These are phyloP conservation scores for Coturnix japonica DNA, from an alignment of 2,113 vertebrate species.

Conservation along the genomic window DNA sequence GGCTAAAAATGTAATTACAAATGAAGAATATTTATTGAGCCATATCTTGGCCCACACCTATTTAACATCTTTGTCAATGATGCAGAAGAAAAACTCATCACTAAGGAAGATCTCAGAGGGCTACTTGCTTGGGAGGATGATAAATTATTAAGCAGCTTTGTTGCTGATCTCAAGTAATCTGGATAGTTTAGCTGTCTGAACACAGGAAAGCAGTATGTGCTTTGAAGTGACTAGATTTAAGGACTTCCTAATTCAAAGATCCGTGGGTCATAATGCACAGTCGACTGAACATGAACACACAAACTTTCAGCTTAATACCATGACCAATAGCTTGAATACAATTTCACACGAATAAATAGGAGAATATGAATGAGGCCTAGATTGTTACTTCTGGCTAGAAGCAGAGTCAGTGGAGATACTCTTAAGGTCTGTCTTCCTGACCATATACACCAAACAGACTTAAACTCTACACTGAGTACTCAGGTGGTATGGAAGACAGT, in stretches of 20 bases:
- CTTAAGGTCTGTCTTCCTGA: background rate
- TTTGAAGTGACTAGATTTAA: background rate
- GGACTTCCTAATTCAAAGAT: background rate
- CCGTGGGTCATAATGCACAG: background rate
- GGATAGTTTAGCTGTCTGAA: background rate
- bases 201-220: background rate
- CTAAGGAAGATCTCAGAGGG: background rate
- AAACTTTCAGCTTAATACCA: background rate
- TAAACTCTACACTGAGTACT: background rate
- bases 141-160: background rate
- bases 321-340: background rate
- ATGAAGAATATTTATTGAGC: background rate
- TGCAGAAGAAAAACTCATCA: background rate
- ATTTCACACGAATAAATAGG: background rate
- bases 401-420: background rate
- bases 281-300: background rate
- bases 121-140: background rate
- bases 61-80: background rate
- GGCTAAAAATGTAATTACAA: background rate
- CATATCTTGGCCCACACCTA: background rate
- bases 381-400: background rate
- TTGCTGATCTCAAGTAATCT: background rate
- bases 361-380: background rate
- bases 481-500: background rate
- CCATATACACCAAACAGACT: background rate